phyloP scores from a whole-genome alignment of 2,888 invertebrate species.

The Rhimphoctona megacephalus region DNA sequence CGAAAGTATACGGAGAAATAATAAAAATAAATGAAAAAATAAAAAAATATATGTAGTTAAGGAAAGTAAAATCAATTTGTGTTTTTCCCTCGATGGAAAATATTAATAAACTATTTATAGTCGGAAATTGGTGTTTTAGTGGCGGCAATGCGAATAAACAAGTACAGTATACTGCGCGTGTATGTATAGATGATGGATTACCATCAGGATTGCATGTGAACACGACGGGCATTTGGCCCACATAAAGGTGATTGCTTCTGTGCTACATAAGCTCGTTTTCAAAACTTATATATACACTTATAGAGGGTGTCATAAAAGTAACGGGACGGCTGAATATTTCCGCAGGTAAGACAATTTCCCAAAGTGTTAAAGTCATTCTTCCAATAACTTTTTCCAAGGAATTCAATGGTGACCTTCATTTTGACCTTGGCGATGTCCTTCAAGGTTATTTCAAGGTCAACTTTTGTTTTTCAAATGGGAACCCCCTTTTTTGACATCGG shows the following conservation, averaged over 20 bases:
- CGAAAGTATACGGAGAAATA: too few relatives aligned
- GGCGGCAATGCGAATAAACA: constrained; percentile 41
- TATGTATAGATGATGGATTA: constrained; percentile 44
- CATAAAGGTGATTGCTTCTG: constrained; percentile 41
- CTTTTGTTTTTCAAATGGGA: too few relatives aligned
- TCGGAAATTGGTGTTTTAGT: constrained; percentile 17
- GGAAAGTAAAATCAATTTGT: neutral
- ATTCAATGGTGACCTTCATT: too few relatives aligned
- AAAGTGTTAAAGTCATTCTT: too few relatives aligned
- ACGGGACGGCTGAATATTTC: too few relatives aligned
- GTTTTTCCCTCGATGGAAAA: neutral
- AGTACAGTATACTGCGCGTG: constrained; percentile 34
- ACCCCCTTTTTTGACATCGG: too few relatives aligned
- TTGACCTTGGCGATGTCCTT: too few relatives aligned
- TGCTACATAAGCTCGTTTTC: constrained; percentile 19
- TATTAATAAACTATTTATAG: constrained; percentile 4
- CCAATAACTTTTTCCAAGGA: too few relatives aligned
- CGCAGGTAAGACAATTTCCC: too few relatives aligned
- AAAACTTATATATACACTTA: constrained; percentile 34
- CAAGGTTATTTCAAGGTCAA: too few relatives aligned
- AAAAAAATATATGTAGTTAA: neutral
- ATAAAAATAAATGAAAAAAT: too few relatives aligned
- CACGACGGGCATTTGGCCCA: constrained; percentile 50
- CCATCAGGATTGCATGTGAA: constrained; percentile 55
- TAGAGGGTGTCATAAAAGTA: too few relatives aligned